Evolutionary conservation across 1,140 invertebrate species (phyloP), one percentile per base, ranked within the genome.

Genomic region (Streblospio benedicti): DNA sequence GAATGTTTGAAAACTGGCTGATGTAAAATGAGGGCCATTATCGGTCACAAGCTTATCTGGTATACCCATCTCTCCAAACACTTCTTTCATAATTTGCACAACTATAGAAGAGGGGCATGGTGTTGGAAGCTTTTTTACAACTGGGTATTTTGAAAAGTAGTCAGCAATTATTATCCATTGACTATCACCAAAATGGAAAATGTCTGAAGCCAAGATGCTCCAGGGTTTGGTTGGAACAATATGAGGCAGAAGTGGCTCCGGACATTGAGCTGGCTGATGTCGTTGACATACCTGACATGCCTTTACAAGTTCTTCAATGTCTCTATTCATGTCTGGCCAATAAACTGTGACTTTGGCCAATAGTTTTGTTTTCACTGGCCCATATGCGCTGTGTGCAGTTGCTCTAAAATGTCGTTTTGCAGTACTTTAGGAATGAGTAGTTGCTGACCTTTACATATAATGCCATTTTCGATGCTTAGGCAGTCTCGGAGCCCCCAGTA

Each of bases 401-500:
- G 53, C 6, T 0, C 33, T 9, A 56, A 20, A 4, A 41, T 56
- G 30, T 56, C 53, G 23, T 56, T 18, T 18, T 31, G 16, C 28
- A 33, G 18, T 38, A 6, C n/a, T 3, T 32, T 32, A 28, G 51
- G 25, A 20, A 53, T 53, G 9, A 32, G 25, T 23, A 53, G 27
- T 53, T 53, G 51, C 33, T 30, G 28, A 9, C 6, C 51, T 32
- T 53, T 53, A 32, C 38, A 56, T 18, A 41, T 6, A 20, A 56
- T 38, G 35, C 31, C 33, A 6, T 20, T n/a, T 2, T 18, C 31
- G 35, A 38, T 56, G 16, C 33, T 38, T 14, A 16, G 23, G 43
- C 23, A 14, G 20, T 20, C 23, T 56, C 53, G 12, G n/a, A n/a
- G n/a, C n/a, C 43, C 25, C 43, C 43, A 45, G 12, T 20, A 45